Base-by-base conservation (phyloP, 1,140 invertebrate species). In the Leptinotarsa lineolata region DNA sequence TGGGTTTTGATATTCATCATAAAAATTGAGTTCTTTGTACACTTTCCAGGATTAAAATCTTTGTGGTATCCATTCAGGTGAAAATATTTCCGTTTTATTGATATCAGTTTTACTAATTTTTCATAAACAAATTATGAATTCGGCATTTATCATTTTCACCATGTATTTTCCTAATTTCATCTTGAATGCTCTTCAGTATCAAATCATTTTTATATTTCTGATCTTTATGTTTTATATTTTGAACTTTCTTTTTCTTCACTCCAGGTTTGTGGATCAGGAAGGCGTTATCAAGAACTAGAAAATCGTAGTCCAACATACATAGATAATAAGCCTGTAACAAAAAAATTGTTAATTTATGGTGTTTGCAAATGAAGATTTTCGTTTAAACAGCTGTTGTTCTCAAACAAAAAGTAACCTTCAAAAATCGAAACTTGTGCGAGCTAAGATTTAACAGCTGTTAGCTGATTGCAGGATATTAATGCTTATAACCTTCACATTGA, bases 191-290 rank as follows among this genome's bases (percentile, higher is more conserved):
- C 20, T 24, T 69, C 13, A 74, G 60, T 12, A 74, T 61, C 44
- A 70, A 48, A 48, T 69, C 72, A 6, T 70, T 72, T 66, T 74
- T 64, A 30, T 3, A 16, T 20, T 73, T 60, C 22, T 71, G 21
- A 24, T 61, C 44, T 15, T 70, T 64, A 59, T 74, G 73, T 63
- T 76, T 78, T 5, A 61, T 11, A 12, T 74, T 64, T 70, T 79
- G 76, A 12, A 75, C 71, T 64, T 77, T 79, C 63, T 80, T 77
- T 45, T 71, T 74, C 65, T 95, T 95, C 63, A 95, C 94, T 18
- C 94, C 94, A 0, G 94, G 94, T 74, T 93, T 91, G 84, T 96
- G 94, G 1, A 94, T 92, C 13, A 96, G 86, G 82, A 95, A 96
- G 8, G 93, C 94, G 83, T 95, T 95, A 84, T 96, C 93, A 77